Percentiles rank a stretch among this genome's conserved stretches.
These are phyloP conservation scores for Apoda limacodes DNA, from an alignment of 2,888 invertebrate species.

Conservation along the genomic window DNA sequence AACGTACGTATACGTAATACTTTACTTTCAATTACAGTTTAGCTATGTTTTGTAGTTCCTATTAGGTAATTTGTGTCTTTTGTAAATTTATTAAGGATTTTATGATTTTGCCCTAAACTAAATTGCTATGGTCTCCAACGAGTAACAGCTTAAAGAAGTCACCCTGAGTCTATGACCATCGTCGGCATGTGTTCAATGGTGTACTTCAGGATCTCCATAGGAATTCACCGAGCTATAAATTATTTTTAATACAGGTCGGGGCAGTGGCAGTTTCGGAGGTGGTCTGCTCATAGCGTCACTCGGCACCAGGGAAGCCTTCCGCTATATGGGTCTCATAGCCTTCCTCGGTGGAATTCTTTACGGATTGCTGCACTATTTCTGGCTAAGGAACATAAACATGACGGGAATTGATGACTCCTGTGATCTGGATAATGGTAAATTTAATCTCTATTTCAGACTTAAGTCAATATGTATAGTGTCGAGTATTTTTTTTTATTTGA, in stretches of 20 bases:
- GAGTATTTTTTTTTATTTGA: constrained; percentile 1
- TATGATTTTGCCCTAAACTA: too few relatives aligned
- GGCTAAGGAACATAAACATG: constrained; percentile 74
- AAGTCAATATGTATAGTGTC: background rate
- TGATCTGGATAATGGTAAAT: constrained; percentile 53
- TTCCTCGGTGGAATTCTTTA: constrained; percentile 79
- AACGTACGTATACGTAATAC: too few relatives aligned
- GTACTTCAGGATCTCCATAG: background rate
- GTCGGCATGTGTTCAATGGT: background rate
- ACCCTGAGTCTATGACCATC: constrained; percentile 2
- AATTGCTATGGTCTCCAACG: too few relatives aligned
- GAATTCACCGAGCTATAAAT: background rate
- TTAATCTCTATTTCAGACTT: background rate
- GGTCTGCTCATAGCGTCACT: constrained; percentile 81
- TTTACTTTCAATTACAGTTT: too few relatives aligned
- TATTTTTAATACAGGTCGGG: constrained; percentile 68
- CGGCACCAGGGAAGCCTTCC: constrained; percentile 82
- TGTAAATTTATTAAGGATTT: too few relatives aligned
- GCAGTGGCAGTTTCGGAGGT: constrained; percentile 85
- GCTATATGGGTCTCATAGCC: constrained; percentile 81
- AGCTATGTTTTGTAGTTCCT: too few relatives aligned
- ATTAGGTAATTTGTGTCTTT: too few relatives aligned
- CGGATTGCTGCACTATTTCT: constrained; percentile 77
- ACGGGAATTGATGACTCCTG: constrained; percentile 48
- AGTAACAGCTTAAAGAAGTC: constrained; percentile 1